Conservation (phyloP, 1,140 invertebrate genomes). For the Listronotus bonariensis region DNA sequence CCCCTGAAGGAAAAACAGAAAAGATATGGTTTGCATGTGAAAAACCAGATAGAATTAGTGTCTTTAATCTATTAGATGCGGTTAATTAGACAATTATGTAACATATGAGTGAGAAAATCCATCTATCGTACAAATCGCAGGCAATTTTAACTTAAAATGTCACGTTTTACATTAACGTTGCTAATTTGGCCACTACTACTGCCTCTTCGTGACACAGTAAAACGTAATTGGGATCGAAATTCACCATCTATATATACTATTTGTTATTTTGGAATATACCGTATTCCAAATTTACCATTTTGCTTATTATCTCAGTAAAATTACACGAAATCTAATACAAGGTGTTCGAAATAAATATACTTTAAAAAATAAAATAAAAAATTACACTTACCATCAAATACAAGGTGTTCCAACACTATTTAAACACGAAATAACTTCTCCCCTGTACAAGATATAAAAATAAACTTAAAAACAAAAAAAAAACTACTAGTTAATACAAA, state of each 20-base stretch:
- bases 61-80: constrained; percentile 8
- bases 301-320: too few relatives aligned
- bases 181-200: constrained; percentile 32
- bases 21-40: constrained; percentile 1
- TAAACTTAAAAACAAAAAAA: too few relatives aligned
- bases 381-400: too few relatives aligned
- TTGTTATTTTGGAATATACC: background rate
- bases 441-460: too few relatives aligned
- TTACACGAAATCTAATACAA: too few relatives aligned
- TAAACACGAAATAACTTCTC: too few relatives aligned
- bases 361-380: too few relatives aligned
- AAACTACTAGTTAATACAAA: too few relatives aligned
- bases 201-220: constrained; percentile 37
- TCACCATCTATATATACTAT: constrained; percentile 3
- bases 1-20: background rate
- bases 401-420: too few relatives aligned
- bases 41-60: constrained; percentile 6
- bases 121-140: constrained; percentile 23
- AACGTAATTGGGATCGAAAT: constrained; percentile 26
- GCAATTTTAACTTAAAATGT: constrained; percentile 26
- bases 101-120: constrained; percentile 24
- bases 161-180: constrained; percentile 25
- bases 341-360: too few relatives aligned
- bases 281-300: too few relatives aligned
- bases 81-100: constrained; percentile 25